Evolutionary conservation across 2,888 invertebrate genomes (phyloP).

Genomic region (Melitaea athalia): DNA sequence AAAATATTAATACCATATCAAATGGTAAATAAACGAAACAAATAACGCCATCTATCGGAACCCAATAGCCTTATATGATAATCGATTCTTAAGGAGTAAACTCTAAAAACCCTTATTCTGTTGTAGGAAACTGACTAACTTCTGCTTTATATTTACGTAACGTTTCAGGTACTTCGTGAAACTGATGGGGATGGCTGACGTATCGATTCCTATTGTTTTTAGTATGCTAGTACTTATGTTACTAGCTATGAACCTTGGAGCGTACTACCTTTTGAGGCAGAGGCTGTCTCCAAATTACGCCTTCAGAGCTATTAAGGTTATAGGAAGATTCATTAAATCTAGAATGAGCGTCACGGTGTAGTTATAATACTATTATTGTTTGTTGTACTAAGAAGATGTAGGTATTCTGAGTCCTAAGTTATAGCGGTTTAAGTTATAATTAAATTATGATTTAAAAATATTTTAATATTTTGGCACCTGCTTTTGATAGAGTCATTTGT

Average conservation of each 20-base stretch:
- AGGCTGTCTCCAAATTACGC: conserved; percentile 87
- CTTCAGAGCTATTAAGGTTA: conserved; percentile 86
- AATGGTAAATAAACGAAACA: too few relatives aligned
- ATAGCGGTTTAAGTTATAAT: too few relatives aligned
- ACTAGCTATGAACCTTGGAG: conserved; percentile 84
- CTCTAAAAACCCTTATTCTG: too few relatives aligned
- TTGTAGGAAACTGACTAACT: too few relatives aligned
- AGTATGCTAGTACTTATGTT: conserved; percentile 83
- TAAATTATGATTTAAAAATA: too few relatives aligned
- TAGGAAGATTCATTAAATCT: conserved; percentile 86
- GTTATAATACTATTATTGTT: background rate
- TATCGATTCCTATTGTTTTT: conserved; percentile 86
- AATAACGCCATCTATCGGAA: too few relatives aligned
- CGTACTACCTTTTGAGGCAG: conserved; percentile 88
- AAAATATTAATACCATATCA: too few relatives aligned
- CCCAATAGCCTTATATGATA: too few relatives aligned
- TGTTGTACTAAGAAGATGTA: background rate
- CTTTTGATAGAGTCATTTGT: too few relatives aligned
- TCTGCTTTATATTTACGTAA: background rate
- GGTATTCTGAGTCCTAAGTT: background rate
- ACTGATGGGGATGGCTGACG: conserved; percentile 88
- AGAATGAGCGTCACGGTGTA: conserved; percentile 68
- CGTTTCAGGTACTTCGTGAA: conserved; percentile 85
- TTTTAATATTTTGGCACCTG: too few relatives aligned
- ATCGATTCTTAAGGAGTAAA: too few relatives aligned